Evolutionary conservation across 1,140 invertebrate species (phyloP), one percentile per base, ranked within the genome.

Genomic region (Sinella curviseta): DNA sequence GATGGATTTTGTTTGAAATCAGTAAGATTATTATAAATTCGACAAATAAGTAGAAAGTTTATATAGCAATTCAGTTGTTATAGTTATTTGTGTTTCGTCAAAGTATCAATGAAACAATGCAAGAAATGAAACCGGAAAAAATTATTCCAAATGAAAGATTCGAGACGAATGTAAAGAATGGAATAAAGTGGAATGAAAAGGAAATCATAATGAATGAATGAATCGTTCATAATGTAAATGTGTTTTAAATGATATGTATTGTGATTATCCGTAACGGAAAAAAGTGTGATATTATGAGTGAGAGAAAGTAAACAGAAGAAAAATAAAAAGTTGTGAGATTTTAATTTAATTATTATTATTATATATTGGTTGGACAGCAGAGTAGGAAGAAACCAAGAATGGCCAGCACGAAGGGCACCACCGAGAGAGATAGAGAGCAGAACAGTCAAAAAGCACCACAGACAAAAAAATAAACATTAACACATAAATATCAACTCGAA

Each of bases 381-480:
- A 55, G 79, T 55, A 78, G 30, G 73, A 54, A 65, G 24, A 81
- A 54, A 78, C 70, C 54, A 74, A 67, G 70, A 55, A 76, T 65
- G 60, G 77, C 78, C 82, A 83, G 78, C 78, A 81, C 78, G 74
- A 80, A 77, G 81, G 81, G 80, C 80, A 82, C 80, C 83, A 84
- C 81, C 81, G 81, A 84, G 78, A 84, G 81, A 82, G 83, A 85
- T 30, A 85, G 65, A 84, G 75, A 84, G 57, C 82, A 80, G 78
- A 36, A 80, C 31, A 76, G 80, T 79, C 82, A 77, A 36, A 74
- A 79, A 78, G 77, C 77, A 80, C 76, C 82, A 86, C 84, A 87
- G 84, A 86, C 86, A 85, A 86, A 87, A 87, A 87, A 87, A 87
- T 86, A 77, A n/a, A 70, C 85, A 84, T 76, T 67, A 81, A 67